These are phyloP conservation scores for Drosophila lacteicornis DNA, from an alignment of 1,140 invertebrate species.

Conservation along the genomic window DNA sequence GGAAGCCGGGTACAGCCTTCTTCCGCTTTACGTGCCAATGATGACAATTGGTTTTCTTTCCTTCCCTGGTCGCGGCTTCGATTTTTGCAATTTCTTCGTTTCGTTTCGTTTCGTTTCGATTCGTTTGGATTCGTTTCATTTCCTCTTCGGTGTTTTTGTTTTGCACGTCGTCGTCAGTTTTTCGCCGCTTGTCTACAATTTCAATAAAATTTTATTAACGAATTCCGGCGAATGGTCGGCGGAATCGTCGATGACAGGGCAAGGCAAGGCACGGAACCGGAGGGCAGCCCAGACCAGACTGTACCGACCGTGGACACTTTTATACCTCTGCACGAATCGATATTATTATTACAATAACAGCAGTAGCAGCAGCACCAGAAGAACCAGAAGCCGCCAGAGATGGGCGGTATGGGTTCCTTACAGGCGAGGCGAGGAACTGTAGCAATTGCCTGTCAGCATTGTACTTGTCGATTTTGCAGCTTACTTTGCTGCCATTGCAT, in stretches of 20 bases:
- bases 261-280: slow-evolving; percentile 45
- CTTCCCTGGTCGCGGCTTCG: slow-evolving; percentile 62
- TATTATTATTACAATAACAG: slow-evolving; percentile 83
- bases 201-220: slow-evolving; percentile 85
- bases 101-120: slow-evolving; percentile 43
- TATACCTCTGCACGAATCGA: slow-evolving; percentile 79
- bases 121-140: slow-evolving; percentile 30
- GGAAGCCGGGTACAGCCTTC: slow-evolving; percentile 67
- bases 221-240: slow-evolving; percentile 83
- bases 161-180: slow-evolving; percentile 81
- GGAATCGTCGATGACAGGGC: slow-evolving; percentile 72
- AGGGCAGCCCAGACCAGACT: slow-evolving; percentile 46
- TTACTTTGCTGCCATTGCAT: slow-evolving; percentile 83
- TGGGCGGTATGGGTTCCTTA: background rate
- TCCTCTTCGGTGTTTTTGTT: slow-evolving; percentile 66
- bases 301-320: slow-evolving; percentile 54
- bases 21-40: slow-evolving; percentile 82
- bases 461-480: slow-evolving; percentile 84
- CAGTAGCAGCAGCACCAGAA: slow-evolving; percentile 10
- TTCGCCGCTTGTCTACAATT: slow-evolving; percentile 85
- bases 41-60: slow-evolving; percentile 82
- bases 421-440: slow-evolving; percentile 44
- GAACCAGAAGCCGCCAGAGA: slow-evolving; percentile 5
- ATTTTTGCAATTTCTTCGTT: slow-evolving; percentile 67
- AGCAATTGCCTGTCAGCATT: slow-evolving; percentile 84